Percentiles rank a stretch among this genome's conserved stretches.
These are phyloP conservation scores for Haemorhous mexicanus DNA, from an alignment of 2,113 vertebrate genomes.

Conservation along the genomic window DNA sequence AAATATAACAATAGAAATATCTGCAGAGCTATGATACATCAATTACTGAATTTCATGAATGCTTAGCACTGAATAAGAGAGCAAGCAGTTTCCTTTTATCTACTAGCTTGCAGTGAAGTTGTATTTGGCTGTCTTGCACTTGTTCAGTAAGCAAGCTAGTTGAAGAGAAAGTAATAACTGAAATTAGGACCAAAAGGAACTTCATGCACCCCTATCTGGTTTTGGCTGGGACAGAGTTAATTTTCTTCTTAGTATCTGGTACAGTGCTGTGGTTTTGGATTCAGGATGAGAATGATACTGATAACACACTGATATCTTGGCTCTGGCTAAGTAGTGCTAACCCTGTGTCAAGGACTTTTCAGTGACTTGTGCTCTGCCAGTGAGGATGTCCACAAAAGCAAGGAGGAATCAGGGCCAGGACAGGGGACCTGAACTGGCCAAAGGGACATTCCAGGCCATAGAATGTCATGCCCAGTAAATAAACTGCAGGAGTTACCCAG, in stretches of 20 bases:
- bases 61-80: neutral
- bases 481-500: neutral
- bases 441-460: neutral
- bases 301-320: neutral
- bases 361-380: neutral
- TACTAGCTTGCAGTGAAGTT: neutral
- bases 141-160: neutral
- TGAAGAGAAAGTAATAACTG: neutral
- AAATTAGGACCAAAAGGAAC: neutral
- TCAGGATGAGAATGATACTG: neutral
- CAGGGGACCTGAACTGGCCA: neutral
- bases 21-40: neutral
- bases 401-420: neutral
- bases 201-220: neutral
- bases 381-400: neutral
- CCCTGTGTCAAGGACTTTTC: neutral
- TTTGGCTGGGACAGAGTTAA: neutral
- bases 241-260: neutral
- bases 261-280: neutral
- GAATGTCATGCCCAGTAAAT: neutral
- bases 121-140: neutral
- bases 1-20: neutral
- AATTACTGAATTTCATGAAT: neutral
- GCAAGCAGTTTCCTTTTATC: neutral
- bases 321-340: neutral